Evolutionary conservation across 2,888 invertebrate genomes (phyloP).

Genomic region (Busseola fusca): DNA sequence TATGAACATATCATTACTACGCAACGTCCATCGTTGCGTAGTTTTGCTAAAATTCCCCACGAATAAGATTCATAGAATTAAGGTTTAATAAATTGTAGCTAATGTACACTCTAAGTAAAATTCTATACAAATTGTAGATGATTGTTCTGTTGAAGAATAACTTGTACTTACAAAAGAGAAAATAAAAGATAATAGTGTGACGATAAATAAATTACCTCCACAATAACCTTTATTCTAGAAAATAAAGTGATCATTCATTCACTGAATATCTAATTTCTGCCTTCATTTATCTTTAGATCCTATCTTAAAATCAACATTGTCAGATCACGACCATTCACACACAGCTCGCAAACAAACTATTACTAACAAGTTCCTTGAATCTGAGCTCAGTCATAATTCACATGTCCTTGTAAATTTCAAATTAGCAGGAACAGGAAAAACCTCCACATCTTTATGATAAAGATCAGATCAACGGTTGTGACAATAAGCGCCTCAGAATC

Average conservation of each 20-base stretch:
- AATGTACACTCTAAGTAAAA: background rate
- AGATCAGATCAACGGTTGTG: constrained; percentile 66
- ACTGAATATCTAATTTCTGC: background rate
- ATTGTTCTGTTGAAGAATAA: background rate
- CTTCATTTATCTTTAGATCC: background rate
- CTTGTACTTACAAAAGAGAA: background rate
- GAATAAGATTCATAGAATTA: background rate
- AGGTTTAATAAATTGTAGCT: background rate
- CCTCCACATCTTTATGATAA: constrained; percentile 19
- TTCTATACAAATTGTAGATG: no score
- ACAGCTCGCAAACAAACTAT: background rate
- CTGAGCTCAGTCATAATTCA: background rate
- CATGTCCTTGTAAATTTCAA: constrained; percentile 1
- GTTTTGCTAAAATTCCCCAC: background rate
- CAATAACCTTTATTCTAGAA: background rate
- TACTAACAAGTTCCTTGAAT: background rate
- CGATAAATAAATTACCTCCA: no score
- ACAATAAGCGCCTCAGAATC: constrained; percentile 57
- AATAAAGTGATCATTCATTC: background rate
- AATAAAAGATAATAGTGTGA: background rate
- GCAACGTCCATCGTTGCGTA: background rate
- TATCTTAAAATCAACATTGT: background rate
- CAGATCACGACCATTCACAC: background rate
- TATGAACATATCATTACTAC: no score
- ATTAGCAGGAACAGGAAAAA: constrained; percentile 25